These are phyloP conservation scores for Petrosia ficiformis DNA, from an alignment of 37 sponge, comb jelly and placozoan genomes.

Conservation along the genomic window DNA sequence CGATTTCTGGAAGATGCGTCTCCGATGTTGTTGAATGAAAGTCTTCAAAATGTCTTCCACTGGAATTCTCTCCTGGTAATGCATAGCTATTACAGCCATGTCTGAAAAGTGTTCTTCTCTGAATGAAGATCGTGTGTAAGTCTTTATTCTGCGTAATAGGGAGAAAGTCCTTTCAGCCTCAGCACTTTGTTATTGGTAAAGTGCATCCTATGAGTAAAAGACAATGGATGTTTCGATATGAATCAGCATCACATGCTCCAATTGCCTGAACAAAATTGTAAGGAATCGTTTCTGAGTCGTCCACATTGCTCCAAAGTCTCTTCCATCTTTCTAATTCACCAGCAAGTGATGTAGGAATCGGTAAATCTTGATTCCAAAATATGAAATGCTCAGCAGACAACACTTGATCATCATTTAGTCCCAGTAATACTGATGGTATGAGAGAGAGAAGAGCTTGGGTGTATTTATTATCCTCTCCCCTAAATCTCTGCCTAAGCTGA, in stretches of 20 bases:
- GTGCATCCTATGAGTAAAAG: constrained; percentile 49
- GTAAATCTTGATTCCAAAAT: constrained; percentile 28
- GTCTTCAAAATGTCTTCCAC: constrained; percentile 35
- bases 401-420: background rate
- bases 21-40: constrained; percentile 28
- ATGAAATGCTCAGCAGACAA: constrained; percentile 4
- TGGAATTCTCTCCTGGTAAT: constrained; percentile 29
- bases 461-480: constrained; percentile 12
- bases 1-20: constrained; percentile 35
- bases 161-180: constrained; percentile 27
- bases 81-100: constrained; percentile 44
- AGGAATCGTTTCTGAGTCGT: constrained; percentile 7
- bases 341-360: constrained; percentile 26
- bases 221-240: constrained; percentile 44
- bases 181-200: constrained; percentile 51
- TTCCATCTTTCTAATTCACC: constrained; percentile 38
- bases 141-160: constrained; percentile 27
- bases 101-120: constrained; percentile 32
- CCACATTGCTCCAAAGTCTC: constrained; percentile 23
- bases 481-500: constrained; percentile 24
- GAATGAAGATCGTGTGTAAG: constrained; percentile 40
- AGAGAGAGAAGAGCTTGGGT: constrained; percentile 29
- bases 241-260: constrained; percentile 31
- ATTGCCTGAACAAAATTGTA: constrained; percentile 28
- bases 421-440: constrained; percentile 15